A percentile compares a stretch with the other conserved stretches of the same genome.
These are phyloP conservation scores for Bibio marci DNA, from an alignment of 2,888 invertebrate species.

Conservation along the genomic window DNA sequence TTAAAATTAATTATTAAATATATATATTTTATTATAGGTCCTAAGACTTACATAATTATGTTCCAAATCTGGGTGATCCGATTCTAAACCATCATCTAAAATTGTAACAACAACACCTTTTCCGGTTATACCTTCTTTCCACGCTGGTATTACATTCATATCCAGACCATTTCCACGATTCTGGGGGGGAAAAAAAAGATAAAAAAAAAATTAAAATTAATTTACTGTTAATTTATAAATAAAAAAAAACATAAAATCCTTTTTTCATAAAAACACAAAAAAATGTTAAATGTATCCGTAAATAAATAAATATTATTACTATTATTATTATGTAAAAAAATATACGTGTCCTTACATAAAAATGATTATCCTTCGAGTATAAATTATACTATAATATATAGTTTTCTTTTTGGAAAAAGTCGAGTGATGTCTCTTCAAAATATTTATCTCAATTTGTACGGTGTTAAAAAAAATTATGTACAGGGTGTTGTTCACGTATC, in stretches of 20 bases:
- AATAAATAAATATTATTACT: not conserved
- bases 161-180: constrained; percentile 82
- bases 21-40: no score
- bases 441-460: no score
- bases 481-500: no score
- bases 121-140: constrained; percentile 88
- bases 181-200: constrained; percentile 31
- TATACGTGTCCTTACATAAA: no score
- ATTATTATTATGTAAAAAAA: no score
- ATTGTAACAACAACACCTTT: constrained; percentile 92
- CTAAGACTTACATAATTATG: constrained; percentile 91
- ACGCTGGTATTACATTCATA: constrained; percentile 93
- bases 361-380: no score
- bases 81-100: constrained; percentile 90
- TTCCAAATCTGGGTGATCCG: constrained; percentile 83
- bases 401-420: no score
- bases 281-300: not conserved
- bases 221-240: no score
- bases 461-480: no score
- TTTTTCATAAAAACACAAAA: not conserved
- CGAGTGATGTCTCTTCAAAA: no score
- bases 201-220: not conserved
- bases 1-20: no score
- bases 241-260: not conserved
- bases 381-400: no score